phyloP scores from a whole-genome alignment of 2,113 vertebrate species.

The Coturnix japonica region DNA sequence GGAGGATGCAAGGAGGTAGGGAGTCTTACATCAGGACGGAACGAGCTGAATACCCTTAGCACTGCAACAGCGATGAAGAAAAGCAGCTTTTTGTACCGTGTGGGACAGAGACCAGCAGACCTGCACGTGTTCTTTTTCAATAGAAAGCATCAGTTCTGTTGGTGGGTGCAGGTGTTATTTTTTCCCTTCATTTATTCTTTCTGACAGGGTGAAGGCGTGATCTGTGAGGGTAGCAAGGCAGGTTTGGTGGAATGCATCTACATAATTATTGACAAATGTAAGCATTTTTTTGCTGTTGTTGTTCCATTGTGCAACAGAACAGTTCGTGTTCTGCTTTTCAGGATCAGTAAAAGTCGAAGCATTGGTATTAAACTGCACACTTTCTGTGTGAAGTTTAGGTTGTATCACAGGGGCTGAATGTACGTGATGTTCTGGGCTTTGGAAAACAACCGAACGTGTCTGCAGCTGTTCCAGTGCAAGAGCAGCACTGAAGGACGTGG shows the following conservation, averaged over 20 bases:
- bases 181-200: neutral
- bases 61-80: neutral
- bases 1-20: neutral
- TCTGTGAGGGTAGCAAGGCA: neutral
- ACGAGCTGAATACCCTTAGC: neutral
- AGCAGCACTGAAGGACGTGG: neutral
- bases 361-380: neutral
- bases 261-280: neutral
- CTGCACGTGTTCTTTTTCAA: neutral
- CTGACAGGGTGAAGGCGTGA: neutral
- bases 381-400: neutral
- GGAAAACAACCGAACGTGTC: constrained; percentile 3
- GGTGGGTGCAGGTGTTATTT: neutral
- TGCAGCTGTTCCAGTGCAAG: constrained; percentile 7
- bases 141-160: neutral
- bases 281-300: neutral
- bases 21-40: neutral
- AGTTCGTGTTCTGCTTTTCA: neutral
- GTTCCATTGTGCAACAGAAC: neutral
- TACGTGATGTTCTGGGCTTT: neutral
- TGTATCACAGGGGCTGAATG: constrained; percentile 34
- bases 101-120: neutral
- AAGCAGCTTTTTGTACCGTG: neutral
- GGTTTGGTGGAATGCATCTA: neutral
- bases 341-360: neutral